Base-by-base conservation (phyloP, 92 coral and sea anemone genomes). In the Isaurus tuberculatus region DNA sequence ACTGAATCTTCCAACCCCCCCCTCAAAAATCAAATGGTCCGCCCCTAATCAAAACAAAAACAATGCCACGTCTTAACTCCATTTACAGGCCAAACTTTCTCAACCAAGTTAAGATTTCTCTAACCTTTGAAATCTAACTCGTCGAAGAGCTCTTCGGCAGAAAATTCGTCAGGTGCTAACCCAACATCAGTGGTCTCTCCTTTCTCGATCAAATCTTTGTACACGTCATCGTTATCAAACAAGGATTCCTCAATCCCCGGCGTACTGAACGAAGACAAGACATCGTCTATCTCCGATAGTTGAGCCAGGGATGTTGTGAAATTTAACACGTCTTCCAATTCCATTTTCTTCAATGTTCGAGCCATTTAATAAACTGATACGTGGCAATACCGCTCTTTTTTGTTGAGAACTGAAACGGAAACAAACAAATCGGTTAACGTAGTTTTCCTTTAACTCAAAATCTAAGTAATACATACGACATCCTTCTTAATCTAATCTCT, bases 51-150 rank as follows among this genome's bases (percentile, higher is more conserved):
- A n/a, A n/a, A n/a, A n/a, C n/a, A 55, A 31, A 19, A 0, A 26
- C 1, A 31, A n/a, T 3, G 8, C 14, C 44, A 1, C 2, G 65
- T 46, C 49, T 15, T 31, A 33, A 27, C n/a, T n/a, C 66, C 25
- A 8, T 11, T 2, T 34, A 3, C 37, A 32, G n/a, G 20, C 16
- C 30, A 73, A 61, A 60, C 25, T 23, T 10, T 33, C 33, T 49
- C 69, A 25, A 22, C 31, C 14, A 74, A 3, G 10, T 29, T 5
- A 13, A 15, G 25, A 19, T 5, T 8, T 55, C 19, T 14, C 51
- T 64, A 73, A 93, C 97, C 92, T 91, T 91, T 83, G 22, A 93
- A 70, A 73, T 93, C 88, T 30, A 93, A 70, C 84, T 84, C 94
- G 72, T 93, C 86, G 15, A 93, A 75, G 29, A 93, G 91, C 30